Base-by-base conservation (phyloP, 1,140 invertebrate genomes). In the Centruroides vittatus region DNA sequence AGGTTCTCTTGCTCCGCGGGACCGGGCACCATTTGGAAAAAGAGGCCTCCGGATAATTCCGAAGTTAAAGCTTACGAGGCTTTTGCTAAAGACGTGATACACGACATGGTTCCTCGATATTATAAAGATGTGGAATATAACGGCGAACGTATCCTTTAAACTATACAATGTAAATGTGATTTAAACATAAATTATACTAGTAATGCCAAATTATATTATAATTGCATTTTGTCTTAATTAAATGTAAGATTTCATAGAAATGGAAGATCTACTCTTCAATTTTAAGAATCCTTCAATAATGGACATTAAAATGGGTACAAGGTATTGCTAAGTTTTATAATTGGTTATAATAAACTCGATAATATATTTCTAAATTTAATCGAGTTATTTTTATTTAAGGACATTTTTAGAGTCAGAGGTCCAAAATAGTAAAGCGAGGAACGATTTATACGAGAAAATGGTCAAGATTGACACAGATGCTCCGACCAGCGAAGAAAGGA, bases 351-450 rank as follows among this genome's bases (percentile, higher is more conserved):
- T 41, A 5, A 41, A 41, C 5, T 8, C 3, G 8, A 41, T 41
- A 41, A 6, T 41, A 41, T 41, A 6, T 41, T 41, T 48, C n/a
- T 10, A 11, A 35, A 46, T 48, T 47, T 7, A 34, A 48, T 48
- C 7, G 35, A 12, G 10, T 5, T 51, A 8, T 36, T 59, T 46
- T 47, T 59, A 46, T 67, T 71, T 62, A 64, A 76, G 78, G 61
- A 97, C 93, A 9, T 98, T 97, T 72, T 78, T 96, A 5, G 93
- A 97, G 74, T 85, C 86, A 1, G 93, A 97, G 80, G 93, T 96
- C 1, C 83, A 84, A 67, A 95, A 95, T 69, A 82, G 80, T 8
- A 80, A 78, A 4, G 84, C 87, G 11, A 78, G 91, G 56, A 67
- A 78, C 3, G 89, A 93, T 74, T 77, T 93, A 1, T 93, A 91